Conservation (phyloP, 1,140 invertebrate genomes). For the Achatina immaculata region DNA sequence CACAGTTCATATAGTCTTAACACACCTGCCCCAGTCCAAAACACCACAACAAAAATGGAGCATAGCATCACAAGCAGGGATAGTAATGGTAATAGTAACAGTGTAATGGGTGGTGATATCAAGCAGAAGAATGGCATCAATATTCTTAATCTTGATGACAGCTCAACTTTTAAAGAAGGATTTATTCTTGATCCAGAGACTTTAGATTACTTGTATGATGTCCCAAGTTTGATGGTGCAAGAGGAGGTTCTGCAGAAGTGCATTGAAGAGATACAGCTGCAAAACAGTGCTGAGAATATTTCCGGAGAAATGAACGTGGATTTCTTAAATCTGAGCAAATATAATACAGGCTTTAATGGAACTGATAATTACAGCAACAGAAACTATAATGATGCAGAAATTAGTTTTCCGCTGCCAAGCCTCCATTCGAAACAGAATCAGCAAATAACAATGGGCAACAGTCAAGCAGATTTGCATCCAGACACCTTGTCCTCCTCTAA, state of each 20-base stretch:
- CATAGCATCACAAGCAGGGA: not conserved
- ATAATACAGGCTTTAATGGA: not conserved
- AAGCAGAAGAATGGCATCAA: not conserved
- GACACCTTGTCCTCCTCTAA: not conserved
- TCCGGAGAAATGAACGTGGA: not conserved
- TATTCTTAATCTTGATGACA: constrained; percentile 21
- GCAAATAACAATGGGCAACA: too few relatives aligned
- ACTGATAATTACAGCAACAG: not conserved
- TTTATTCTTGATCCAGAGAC: constrained; percentile 21
- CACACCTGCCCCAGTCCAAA: not conserved
- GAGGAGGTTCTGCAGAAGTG: constrained; percentile 35
- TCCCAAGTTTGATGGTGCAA: not conserved
- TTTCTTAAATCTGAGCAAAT: not conserved
- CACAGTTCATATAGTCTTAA: too few relatives aligned
- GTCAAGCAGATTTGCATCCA: too few relatives aligned
- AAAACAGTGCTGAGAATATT: not conserved
- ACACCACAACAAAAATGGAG: not conserved
- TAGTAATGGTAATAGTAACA: constrained; percentile 17
- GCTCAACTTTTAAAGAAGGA: constrained; percentile 22
- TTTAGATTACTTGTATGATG: not conserved
- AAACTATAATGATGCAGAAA: not conserved
- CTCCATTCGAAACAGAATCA: not conserved
- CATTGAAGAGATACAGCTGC: constrained; percentile 33
- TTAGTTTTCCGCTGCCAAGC: not conserved
- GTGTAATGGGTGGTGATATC: not conserved